Evolutionary conservation across 1,140 invertebrate species (phyloP).

Genomic region (Drosophila azteca): DNA sequence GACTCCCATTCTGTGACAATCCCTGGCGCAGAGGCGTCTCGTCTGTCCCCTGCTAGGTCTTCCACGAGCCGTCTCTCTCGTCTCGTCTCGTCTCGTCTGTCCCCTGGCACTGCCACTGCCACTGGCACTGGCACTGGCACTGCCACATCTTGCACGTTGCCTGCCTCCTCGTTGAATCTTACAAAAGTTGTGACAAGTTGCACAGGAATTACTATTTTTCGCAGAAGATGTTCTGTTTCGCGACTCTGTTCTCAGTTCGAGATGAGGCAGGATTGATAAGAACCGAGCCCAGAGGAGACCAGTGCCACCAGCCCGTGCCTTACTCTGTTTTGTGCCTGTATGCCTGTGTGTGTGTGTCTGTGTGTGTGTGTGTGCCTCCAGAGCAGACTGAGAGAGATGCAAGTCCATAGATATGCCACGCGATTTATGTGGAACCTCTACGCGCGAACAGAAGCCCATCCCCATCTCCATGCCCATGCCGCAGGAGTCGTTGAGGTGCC

Average conservation of each 20-base stretch:
- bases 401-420: conserved; percentile 67
- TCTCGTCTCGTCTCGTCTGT: no score
- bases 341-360: background rate
- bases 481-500: conserved; percentile 33
- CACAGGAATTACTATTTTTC: conserved; percentile 72
- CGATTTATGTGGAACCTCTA: conserved; percentile 73
- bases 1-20: conserved; percentile 46
- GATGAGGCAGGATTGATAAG: conserved; percentile 79
- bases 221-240: conserved; percentile 68
- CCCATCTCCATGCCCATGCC: background rate
- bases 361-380: no score
- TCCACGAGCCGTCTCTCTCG: no score
- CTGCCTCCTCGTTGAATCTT: conserved; percentile 41
- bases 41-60: conserved; percentile 13
- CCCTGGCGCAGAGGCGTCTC: conserved; percentile 70
- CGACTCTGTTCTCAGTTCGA: conserved; percentile 18
- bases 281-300: conserved; percentile 24
- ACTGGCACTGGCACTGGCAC: no score
- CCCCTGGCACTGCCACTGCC: no score
- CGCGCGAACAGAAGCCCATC: conserved; percentile 56
- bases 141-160: no score
- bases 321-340: conserved; percentile 30
- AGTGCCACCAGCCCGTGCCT: conserved; percentile 39
- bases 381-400: conserved; percentile 42
- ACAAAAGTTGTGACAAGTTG: conserved; percentile 79